Base-by-base conservation (phyloP, 64 coral and sea anemone genomes). In the Montipora capricornis region DNA sequence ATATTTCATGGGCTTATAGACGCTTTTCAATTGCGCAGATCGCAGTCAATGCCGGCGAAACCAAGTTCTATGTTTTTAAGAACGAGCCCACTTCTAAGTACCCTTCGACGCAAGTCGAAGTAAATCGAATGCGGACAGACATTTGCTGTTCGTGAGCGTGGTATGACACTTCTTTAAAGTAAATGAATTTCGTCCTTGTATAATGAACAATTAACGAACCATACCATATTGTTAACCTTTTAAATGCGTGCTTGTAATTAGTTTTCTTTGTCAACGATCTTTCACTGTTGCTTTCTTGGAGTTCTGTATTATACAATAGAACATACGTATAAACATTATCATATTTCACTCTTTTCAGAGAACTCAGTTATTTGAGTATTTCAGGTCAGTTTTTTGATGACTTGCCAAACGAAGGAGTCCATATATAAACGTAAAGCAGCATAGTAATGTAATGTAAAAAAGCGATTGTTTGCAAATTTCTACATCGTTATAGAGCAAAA, bases 1-100 rank as follows among this genome's bases (percentile, higher is more conserved):
- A 83, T 90, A 48, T 90, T 95, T 13, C 53, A 80, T 4, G 77
- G 58, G 11, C 79, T 95, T n/a, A 81, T 95, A 10, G 93, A 95
- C 17, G 88, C 89, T 12, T 90, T 90, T 67, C 87, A 90, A 51
- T n/a, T 78, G 14, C 80, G 93, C 1, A 84, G 88, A 85, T 50
- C 59, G 5, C 93, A 95, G n/a, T 90, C 93, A 45, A 9, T 95
- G 17, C 93, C 93, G 19, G 84, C 75, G 58, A 51, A 89, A 58
- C 47, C 66, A 2, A 85, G 73, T 19, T 89, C 77, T 50, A 62
- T 71, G n/a, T 86, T 47, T 19, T 44, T 73, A 2, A 46, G 62
- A 62, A 82, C 20, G 20, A 86, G 82, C 50, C 82, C 82, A 1
- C 22, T 86, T 22, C 8, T 86, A 5, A 86, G 66, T 50, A 86